A percentile compares a stretch with the other conserved stretches of the same genome.
Conservation (phyloP, 2,113 vertebrate species). For the Hemicordylus capensis region DNA sequence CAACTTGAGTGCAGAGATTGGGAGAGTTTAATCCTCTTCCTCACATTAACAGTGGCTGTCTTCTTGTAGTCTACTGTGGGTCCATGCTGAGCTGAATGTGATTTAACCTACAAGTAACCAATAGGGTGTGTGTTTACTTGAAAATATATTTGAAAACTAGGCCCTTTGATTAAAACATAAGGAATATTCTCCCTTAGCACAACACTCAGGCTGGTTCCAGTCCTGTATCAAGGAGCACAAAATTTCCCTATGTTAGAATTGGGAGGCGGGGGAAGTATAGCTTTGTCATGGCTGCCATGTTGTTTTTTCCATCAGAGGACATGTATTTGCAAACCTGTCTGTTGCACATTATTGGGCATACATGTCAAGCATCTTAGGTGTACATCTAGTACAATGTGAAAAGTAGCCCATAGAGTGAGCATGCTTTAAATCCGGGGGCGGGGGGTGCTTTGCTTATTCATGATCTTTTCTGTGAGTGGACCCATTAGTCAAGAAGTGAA, state of each 20-base stretch:
- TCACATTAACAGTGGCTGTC: neutral
- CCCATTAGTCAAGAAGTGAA: slow-evolving; percentile 11
- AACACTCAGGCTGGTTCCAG: neutral
- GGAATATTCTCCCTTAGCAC: neutral
- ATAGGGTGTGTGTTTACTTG: neutral
- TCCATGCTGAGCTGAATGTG: neutral
- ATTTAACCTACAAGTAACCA: neutral
- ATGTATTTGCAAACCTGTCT: too few species aligned
- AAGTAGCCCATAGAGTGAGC: neutral
- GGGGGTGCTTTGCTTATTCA: slow-evolving; percentile 33
- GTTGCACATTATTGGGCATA: too few species aligned
- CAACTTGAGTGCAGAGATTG: neutral
- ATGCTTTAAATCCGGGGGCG: slow-evolving; percentile 43
- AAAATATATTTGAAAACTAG: neutral
- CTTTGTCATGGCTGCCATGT: neutral
- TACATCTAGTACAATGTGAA: neutral
- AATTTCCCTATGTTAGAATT: neutral
- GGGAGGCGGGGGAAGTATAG: neutral
- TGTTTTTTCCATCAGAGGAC: too few species aligned
- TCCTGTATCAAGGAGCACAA: neutral
- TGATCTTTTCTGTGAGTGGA: neutral
- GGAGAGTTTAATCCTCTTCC: neutral
- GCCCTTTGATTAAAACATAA: neutral
- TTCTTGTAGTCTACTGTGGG: neutral
- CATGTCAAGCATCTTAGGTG: neutral